A percentile compares a stretch with the other conserved stretches of the same genome.
Evolutionary conservation across 2,113 vertebrate genomes (phyloP).

Genomic region (Takifugu bimaculatus): DNA sequence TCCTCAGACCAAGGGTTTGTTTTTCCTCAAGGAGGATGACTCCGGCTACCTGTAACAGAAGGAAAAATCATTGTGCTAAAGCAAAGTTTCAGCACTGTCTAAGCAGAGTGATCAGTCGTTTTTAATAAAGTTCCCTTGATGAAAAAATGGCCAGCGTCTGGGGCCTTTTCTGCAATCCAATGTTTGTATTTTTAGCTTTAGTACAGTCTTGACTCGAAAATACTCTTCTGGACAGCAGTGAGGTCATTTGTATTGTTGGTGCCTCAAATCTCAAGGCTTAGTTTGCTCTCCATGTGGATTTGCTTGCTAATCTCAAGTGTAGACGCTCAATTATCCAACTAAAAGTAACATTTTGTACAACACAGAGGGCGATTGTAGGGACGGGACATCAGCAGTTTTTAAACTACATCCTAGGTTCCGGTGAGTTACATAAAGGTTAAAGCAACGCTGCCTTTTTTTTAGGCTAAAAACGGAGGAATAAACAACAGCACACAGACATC

Average conservation of each 20-base stretch:
- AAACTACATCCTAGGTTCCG: not conserved
- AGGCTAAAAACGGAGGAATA: not conserved
- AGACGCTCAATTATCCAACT: not conserved
- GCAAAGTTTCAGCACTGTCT: not conserved
- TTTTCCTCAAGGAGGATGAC: slow-evolving; percentile 33
- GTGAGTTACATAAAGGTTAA: not conserved
- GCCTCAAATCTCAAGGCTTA: not conserved
- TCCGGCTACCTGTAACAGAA: slow-evolving; percentile 50
- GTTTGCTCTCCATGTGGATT: slow-evolving; percentile 7
- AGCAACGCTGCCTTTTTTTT: not conserved
- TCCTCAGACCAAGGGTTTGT: slow-evolving; percentile 24
- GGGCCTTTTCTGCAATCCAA: not conserved
- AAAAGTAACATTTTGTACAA: slow-evolving; percentile 6
- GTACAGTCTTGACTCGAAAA: not conserved
- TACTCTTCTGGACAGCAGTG: slow-evolving; percentile 6
- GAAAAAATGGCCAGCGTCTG: too few species aligned
- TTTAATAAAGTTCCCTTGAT: not conserved
- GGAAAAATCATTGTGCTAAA: not conserved
- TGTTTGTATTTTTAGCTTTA: not conserved
- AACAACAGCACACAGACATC: not conserved
- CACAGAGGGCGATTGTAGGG: not conserved
- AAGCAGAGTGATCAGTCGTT: not conserved
- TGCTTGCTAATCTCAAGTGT: not conserved
- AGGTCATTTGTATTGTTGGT: slow-evolving; percentile 8
- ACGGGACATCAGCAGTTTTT: not conserved